These are phyloP conservation scores for Cyprinodon tularosa DNA, from an alignment of 2,113 vertebrate genomes.

Conservation along the genomic window DNA sequence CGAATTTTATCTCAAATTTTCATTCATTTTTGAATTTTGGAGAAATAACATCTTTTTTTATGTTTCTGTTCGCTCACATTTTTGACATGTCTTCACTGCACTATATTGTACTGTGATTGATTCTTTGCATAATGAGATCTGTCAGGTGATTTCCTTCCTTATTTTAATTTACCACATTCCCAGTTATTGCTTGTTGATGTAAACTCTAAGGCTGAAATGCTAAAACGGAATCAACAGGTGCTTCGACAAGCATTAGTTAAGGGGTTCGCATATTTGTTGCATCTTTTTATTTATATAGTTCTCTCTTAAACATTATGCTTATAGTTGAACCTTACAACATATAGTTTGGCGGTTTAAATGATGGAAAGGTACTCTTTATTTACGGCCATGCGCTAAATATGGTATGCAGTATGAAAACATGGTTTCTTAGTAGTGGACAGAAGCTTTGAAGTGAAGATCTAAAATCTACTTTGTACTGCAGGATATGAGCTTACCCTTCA, in stretches of 20 bases:
- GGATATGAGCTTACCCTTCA: slow-evolving; percentile 11
- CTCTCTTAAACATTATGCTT: background rate
- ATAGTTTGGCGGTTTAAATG: background rate
- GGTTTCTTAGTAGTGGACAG: background rate
- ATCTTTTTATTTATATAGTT: no score
- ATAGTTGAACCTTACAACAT: background rate
- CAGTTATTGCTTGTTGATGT: background rate
- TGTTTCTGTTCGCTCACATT: no score
- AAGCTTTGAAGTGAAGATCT: background rate
- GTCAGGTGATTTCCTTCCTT: background rate
- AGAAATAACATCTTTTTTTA: no score
- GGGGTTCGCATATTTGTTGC: no score
- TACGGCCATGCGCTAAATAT: background rate
- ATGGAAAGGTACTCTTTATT: background rate
- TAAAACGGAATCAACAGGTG: background rate
- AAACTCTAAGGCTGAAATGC: background rate
- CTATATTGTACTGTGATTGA: background rate
- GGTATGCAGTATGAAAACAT: background rate
- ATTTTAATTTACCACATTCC: background rate
- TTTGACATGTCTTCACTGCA: no score
- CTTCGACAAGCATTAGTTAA: background rate
- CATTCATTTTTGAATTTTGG: no score
- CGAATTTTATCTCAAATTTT: no score
- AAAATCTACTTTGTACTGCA: background rate
- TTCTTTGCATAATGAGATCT: background rate